These are phyloP conservation scores for Limenitis camilla DNA, from an alignment of 2,888 invertebrate species.

Conservation along the genomic window DNA sequence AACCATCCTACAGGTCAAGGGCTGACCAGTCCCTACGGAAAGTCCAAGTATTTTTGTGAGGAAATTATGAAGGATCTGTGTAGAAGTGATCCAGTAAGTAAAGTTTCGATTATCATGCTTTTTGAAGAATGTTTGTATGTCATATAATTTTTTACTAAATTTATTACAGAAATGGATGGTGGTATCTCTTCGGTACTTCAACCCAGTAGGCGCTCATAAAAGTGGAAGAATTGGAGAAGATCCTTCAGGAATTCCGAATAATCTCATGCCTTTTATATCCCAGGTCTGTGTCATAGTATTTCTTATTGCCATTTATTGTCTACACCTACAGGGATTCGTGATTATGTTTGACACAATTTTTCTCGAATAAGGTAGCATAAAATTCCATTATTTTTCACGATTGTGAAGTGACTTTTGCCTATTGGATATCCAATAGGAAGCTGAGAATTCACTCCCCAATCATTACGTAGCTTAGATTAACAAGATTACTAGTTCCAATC, in stretches of 20 bases:
- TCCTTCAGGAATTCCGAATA: slow-evolving; percentile 92
- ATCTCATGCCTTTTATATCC: slow-evolving; percentile 94
- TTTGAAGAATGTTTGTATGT: not conserved
- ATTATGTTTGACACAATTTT: no score
- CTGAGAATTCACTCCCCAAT: no score
- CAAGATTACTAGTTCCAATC: no score
- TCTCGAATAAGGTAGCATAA: no score
- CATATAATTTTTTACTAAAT: not conserved
- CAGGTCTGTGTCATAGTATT: slow-evolving; percentile 65
- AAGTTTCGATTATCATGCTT: not conserved
- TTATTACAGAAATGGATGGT: slow-evolving; percentile 81
- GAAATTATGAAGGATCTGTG: slow-evolving; percentile 93
- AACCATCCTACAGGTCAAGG: slow-evolving; percentile 86
- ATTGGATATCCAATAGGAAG: no score
- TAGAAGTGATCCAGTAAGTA: slow-evolving; percentile 80
- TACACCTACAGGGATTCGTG: no score
- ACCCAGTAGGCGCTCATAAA: slow-evolving; percentile 94
- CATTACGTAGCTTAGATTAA: no score
- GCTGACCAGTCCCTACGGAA: slow-evolving; percentile 91
- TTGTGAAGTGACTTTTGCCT: no score
- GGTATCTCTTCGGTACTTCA: slow-evolving; percentile 92
- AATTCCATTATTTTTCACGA: no score
- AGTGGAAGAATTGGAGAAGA: slow-evolving; percentile 95
- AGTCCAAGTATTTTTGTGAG: slow-evolving; percentile 94
- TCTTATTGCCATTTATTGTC: no score